Evolutionary conservation across 2,888 invertebrate genomes (phyloP).

Genomic region (Cataglyphis altisquamis): DNA sequence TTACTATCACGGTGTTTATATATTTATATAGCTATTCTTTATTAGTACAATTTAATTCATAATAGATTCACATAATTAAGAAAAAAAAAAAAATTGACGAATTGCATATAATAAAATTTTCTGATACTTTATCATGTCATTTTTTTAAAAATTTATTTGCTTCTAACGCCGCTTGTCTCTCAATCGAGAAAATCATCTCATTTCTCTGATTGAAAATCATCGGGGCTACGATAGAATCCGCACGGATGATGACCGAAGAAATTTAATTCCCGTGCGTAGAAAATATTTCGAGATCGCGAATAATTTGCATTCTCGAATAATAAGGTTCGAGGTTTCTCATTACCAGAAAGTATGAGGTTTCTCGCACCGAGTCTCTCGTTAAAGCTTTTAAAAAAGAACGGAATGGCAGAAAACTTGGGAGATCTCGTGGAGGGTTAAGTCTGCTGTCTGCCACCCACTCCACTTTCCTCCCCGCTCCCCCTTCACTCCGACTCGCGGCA

Average conservation of each 20-base stretch:
- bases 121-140: too few relatives aligned
- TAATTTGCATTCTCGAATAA: slow-evolving; percentile 65
- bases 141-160: too few relatives aligned
- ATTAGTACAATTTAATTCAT: not conserved
- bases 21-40: not conserved
- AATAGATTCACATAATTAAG: not conserved
- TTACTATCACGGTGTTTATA: not conserved
- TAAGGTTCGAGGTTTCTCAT: slow-evolving; percentile 63
- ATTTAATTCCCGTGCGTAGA: slow-evolving; percentile 11
- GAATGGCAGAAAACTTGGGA: slow-evolving; percentile 68
- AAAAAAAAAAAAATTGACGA: too few relatives aligned
- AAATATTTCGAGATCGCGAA: slow-evolving; percentile 36
- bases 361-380: slow-evolving; percentile 66
- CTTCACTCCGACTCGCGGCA: slow-evolving; percentile 48
- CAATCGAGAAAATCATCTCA: not conserved
- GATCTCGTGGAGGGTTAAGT: slow-evolving; percentile 53
- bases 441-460: slow-evolving; percentile 48
- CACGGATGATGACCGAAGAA: slow-evolving; percentile 6
- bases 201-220: not conserved
- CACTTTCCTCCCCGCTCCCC: not conserved
- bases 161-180: too few relatives aligned
- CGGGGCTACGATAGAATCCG: not conserved
- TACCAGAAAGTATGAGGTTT: slow-evolving; percentile 42
- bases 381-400: slow-evolving; percentile 73
- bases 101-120: too few relatives aligned